Base-by-base conservation (phyloP, 2,113 vertebrate species). In the Protomyctophum bolini region DNA sequence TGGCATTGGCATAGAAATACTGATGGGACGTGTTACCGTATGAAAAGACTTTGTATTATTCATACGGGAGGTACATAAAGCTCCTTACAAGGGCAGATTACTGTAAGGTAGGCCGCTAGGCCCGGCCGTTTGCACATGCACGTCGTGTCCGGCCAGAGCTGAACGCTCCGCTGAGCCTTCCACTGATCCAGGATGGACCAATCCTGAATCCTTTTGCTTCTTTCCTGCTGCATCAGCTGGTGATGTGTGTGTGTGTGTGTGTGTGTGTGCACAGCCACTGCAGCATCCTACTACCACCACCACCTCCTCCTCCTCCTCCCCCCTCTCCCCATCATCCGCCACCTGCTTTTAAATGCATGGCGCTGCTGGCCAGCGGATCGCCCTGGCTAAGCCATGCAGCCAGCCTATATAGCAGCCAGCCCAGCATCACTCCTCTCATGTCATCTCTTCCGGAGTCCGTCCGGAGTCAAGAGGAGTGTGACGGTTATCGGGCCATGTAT, bases 151-250 rank as follows among this genome's bases (percentile, higher is more conserved):
- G 12, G 33, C 33, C 33, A n/a, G n/a, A 54, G n/a, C 29, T 10
- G 63, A 76, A 80, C 11, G 72, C 81, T 72, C 79, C 79, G 76
- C 69, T 83, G 73, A 75, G 80, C 72, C 6, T 61, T 79, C 68
- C 79, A 58, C 79, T 70, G 68, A 73, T 82, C 76, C 75, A 79
- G 69, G 79, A 73, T 77, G 84, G 79, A 81, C 82, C 70, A 70
- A 82, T 81, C 79, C 72, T 51, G 61, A 72, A 60, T 75, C 75
- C 79, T 74, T 80, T 72, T 21, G 21, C 29, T 85, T 47, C 78
- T 92, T 91, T 94, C 93, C 88, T 94, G 89, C 90, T 93, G 93
- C 86, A 92, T 90, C 88, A 94, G 93, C 91, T 91, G 91, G 87
- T 91, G 92, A 92, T 94, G 92, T 92, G 89, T 92, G 88, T 92